These are phyloP conservation scores for Hoplostethus atlanticus DNA, from an alignment of 2,797 vertebrate species.

Conservation along the genomic window DNA sequence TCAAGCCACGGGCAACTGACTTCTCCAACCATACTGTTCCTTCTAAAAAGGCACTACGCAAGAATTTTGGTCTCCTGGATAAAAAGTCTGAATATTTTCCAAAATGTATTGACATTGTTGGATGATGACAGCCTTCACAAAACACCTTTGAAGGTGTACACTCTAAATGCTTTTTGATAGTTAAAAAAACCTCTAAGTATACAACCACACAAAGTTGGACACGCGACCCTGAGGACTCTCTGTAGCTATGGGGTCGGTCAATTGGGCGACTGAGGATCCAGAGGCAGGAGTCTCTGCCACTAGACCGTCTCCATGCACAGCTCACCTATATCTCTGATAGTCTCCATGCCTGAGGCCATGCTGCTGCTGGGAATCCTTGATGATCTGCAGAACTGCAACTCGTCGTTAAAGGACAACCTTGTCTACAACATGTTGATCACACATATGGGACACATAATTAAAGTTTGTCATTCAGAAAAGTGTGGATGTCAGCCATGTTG, in stretches of 20 bases:
- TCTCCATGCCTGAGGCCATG: conserved; percentile 97
- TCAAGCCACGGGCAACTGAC: conserved; percentile 6
- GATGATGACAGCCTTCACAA: too few relatives aligned
- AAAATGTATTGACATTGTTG: too few relatives aligned
- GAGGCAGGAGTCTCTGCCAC: not conserved
- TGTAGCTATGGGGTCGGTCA: not conserved
- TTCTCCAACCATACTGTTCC: not conserved
- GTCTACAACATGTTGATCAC: not conserved
- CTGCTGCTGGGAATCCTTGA: conserved; percentile 98
- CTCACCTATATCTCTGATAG: conserved; percentile 98
- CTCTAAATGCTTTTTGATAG: too few relatives aligned
- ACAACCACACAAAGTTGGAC: not conserved
- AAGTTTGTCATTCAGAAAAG: not conserved
- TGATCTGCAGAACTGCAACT: conserved; percentile 92
- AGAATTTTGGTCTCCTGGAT: not conserved
- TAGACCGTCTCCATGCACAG: conserved; percentile 8
- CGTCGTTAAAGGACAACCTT: conserved; percentile 77
- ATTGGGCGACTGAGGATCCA: not conserved
- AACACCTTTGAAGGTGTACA: too few relatives aligned
- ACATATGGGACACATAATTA: fast-evolving
- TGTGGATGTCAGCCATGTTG: not conserved
- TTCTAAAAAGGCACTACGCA: not conserved
- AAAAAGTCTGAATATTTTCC: not conserved
- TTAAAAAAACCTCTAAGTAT: too few relatives aligned
- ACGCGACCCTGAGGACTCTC: not conserved